Evolutionary conservation across 2,797 vertebrate species (phyloP), one percentile per base, ranked within the genome.

Genomic region (Pristis pectinata): DNA sequence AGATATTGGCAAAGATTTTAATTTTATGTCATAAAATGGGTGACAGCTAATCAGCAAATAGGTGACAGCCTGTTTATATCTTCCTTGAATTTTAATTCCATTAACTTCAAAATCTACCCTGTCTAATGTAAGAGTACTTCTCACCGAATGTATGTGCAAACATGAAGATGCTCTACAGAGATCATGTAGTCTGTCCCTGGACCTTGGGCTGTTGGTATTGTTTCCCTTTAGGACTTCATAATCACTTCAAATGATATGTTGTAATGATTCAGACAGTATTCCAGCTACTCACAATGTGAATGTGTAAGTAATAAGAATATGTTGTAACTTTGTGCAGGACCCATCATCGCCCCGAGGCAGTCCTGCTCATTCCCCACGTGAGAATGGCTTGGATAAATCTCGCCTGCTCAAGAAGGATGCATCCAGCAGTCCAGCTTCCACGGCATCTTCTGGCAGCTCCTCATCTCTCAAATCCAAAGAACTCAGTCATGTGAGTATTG

Each of bases 391-490:
- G 59, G 98, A 98, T 95, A 98, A 98, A 97, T 97, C 95, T 17
- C 97, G 97, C 0, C 95, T 98, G 13, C 96, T 98, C 49, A 98
- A 98, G 95, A 98, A 98, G 95, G 98, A 98, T 34, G 97, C 97
- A 53, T 98, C 98, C 0, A 98, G 97, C 92, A 98, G 98, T 95
- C 98, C 98, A 0, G 98, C 97, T 0, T 98, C 97, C 95, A 98
- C 97, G 0, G 96, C 97, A 93, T 97, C 97, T 94, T 98, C 97
- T 37, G 97, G 97, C 97, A 99, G 98, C 96, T 98, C 98, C 19
- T 97, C 98, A 95, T 99, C 98, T 44, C 97, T 98, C 95, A 99
- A 99, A 96, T 99, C 98, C 96, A 99, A 99, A 98, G 98, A 99
- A 97, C 98, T 99, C 95, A 97, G 97, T 95, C 96, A 98, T 98